Evolutionary conservation across 2,113 vertebrate genomes (phyloP), one percentile per base, ranked within the genome.

Genomic region (Aldabrachelys gigantea): DNA sequence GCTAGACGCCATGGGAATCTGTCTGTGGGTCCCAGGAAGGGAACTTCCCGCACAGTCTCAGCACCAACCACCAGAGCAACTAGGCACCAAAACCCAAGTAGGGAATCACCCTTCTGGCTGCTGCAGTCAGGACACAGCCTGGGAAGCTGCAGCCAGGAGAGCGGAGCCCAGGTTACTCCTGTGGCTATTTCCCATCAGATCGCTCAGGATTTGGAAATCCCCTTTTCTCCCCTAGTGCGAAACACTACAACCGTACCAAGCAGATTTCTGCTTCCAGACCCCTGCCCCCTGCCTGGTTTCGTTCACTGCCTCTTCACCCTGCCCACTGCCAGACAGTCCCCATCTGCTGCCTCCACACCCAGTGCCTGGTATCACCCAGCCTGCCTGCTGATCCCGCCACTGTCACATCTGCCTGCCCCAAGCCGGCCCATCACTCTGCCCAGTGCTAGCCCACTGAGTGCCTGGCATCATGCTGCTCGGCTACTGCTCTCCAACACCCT

Each of bases 221-320:
- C 72, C 38, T 6, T 44, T 24, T 13, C 95, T 95, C 90, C 14
- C 50, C 59, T 89, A 9, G 0, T 84, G 50, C 62, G 14, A 86
- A 93, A 59, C 0, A 0, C 47, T 29, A 52, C 47, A 47, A 41
- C 0, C 0, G 24, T 87, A 88, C 87, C 90, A 88, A 80, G 27
- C 89, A 57, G 0, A 0, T 10, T 6, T 52, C 59, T 0, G 0
- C 54, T 27, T 8, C 4, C 41, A 6, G n/a, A 24, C 22, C 5
- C 5, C 6, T 10, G 22, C 72, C n/a, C n/a, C 62, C 16, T 29
- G 29, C 31, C 62, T 31, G 31, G 31, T 65, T 31, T n/a, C 19
- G 3, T n/a, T 65, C 62, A 25, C 72, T 25, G 25, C 75, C n/a
- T 12, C 6, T 29, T 17, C 27, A 10, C 54, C 84, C 31, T 27